A percentile compares a stretch with the other conserved stretches of the same genome.
Conservation (phyloP, 2,113 vertebrate species). For the Brachypodius melanocephalos region DNA sequence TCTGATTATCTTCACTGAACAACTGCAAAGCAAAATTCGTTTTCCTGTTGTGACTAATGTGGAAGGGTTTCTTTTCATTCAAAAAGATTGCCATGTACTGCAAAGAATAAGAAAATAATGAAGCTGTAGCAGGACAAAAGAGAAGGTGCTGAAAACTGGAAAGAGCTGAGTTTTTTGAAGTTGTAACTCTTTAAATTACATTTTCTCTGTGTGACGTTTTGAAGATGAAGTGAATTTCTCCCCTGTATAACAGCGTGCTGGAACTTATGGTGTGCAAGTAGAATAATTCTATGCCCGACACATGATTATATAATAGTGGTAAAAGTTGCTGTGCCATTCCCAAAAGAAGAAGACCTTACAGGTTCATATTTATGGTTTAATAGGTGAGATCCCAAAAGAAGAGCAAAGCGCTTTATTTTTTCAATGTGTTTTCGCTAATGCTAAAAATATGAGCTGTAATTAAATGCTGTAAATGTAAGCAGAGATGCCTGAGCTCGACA, state of each 20-base stretch:
- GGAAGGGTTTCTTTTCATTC: not conserved
- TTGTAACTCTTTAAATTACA: not conserved
- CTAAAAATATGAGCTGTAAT: not conserved
- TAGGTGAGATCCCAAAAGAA: not conserved
- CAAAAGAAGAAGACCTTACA: not conserved
- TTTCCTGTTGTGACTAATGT: not conserved
- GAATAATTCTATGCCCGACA: not conserved
- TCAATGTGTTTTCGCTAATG: not conserved
- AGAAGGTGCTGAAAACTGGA: not conserved
- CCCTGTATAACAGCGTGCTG: not conserved
- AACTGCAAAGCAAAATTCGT: not conserved
- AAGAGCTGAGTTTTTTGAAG: not conserved
- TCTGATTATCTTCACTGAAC: not conserved
- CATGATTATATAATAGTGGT: not conserved
- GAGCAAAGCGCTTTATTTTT: not conserved
- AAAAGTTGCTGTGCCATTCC: not conserved
- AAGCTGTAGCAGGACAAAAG: not conserved
- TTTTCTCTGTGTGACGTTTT: not conserved
- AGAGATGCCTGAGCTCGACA: not conserved
- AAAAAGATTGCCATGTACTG: not conserved
- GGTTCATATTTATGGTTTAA: not conserved
- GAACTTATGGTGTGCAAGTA: not conserved
- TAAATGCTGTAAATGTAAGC: not conserved
- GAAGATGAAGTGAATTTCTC: not conserved
- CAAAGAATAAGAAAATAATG: slow-evolving; percentile 26